Percentiles rank a stretch among this genome's conserved stretches.
Conservation (phyloP, 1,140 invertebrate genomes). For the Nomia melanderi region DNA sequence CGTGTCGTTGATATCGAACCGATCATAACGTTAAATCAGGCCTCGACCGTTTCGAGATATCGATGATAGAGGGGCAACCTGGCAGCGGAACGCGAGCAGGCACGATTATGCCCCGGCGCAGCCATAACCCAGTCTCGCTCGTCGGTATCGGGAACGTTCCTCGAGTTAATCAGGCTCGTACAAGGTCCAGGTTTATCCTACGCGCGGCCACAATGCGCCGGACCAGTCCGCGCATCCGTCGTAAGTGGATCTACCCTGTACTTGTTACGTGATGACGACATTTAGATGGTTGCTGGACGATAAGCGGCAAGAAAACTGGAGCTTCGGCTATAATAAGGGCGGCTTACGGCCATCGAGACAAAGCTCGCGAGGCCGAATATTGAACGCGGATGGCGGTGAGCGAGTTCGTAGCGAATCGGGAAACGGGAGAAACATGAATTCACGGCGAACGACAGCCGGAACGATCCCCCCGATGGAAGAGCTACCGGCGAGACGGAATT, state of each 20-base stretch:
- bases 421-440: not conserved
- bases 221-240: constrained; percentile 28
- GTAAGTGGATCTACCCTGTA: constrained; percentile 30
- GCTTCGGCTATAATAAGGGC: constrained; percentile 33
- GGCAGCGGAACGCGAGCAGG: not conserved
- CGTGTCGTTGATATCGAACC: constrained; percentile 33
- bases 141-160: constrained; percentile 26
- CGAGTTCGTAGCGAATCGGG: too few species aligned
- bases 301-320: constrained; percentile 37
- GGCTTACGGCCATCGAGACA: not conserved
- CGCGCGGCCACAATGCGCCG: constrained; percentile 13
- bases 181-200: constrained; percentile 24
- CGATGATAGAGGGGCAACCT: constrained; percentile 15
- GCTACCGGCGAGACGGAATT: too few species aligned
- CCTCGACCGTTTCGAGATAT: constrained; percentile 18
- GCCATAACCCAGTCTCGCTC: constrained; percentile 18
- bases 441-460: not conserved
- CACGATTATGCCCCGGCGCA: constrained; percentile 12
- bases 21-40: constrained; percentile 37
- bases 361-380: too few species aligned
- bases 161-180: constrained; percentile 33
- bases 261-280: constrained; percentile 45
- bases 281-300: constrained; percentile 40
- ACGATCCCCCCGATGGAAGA: too few species aligned
- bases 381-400: not conserved